Conservation (phyloP, 1,140 invertebrate species). For the Aplysia californica region DNA sequence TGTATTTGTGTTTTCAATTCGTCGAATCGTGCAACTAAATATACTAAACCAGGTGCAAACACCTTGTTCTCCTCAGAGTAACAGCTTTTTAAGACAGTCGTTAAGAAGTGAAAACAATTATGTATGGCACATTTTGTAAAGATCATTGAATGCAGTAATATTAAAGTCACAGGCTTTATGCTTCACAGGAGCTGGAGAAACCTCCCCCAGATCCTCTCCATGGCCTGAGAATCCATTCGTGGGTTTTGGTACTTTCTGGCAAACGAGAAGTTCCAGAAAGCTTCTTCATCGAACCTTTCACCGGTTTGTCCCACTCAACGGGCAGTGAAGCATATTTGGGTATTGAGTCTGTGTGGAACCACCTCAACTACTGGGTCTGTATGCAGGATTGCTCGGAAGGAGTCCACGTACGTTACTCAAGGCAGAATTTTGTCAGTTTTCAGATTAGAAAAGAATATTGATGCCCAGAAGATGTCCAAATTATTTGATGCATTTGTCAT, state of each 20-base stretch:
- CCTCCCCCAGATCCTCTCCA: conserved; percentile 77
- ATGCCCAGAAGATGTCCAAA: neutral
- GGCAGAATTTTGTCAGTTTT: neutral
- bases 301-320: conserved; percentile 75
- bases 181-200: conserved; percentile 73
- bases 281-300: conserved; percentile 86
- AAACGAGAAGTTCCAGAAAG: conserved; percentile 73
- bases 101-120: neutral
- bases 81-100: too few species aligned
- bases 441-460: neutral
- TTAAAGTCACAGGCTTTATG: too few species aligned
- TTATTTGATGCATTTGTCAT: neutral
- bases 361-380: conserved; percentile 88
- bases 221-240: conserved; percentile 83
- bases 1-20: too few species aligned
- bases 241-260: conserved; percentile 80
- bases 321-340: conserved; percentile 77
- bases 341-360: conserved; percentile 87
- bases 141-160: too few species aligned
- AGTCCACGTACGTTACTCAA: conserved; percentile 49
- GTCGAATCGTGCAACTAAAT: too few species aligned
- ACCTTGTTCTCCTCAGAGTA: too few species aligned
- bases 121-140: neutral
- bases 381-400: conserved; percentile 73
- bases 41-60: too few species aligned